phyloP scores from a whole-genome alignment of 1,140 invertebrate species.

The Zaprionus ghesquierei region DNA sequence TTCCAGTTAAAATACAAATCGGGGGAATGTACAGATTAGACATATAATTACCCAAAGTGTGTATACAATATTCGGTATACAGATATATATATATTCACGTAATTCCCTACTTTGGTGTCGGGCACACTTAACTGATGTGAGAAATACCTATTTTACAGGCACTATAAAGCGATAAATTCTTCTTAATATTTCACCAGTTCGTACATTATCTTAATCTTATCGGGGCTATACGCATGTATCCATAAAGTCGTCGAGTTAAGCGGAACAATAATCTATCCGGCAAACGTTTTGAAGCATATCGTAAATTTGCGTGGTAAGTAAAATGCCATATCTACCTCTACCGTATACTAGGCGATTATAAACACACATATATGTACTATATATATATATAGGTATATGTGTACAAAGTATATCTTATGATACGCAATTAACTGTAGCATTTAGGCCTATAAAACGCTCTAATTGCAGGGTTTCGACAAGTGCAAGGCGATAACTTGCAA shows the following conservation, averaged over 20 bases:
- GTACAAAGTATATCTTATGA: constrained; percentile 26
- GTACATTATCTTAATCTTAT: constrained; percentile 40
- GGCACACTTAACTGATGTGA: neutral
- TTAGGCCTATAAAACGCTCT: constrained; percentile 9
- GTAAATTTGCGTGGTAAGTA: constrained; percentile 5
- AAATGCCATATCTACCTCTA: neutral
- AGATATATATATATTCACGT: neutral
- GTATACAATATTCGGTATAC: neutral
- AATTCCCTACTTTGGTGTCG: neutral
- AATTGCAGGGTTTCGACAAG: constrained; percentile 16
- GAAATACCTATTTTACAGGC: neutral
- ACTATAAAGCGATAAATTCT: constrained; percentile 19
- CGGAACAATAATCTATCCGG: constrained; percentile 20
- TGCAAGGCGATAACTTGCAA: constrained; percentile 14
- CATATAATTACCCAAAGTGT: neutral
- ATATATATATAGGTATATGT: no score
- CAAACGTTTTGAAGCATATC: constrained; percentile 27
- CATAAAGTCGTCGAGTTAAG: constrained; percentile 22
- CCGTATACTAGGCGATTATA: neutral
- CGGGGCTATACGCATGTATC: constrained; percentile 15
- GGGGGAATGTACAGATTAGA: neutral
- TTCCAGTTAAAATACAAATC: neutral
- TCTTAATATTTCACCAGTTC: neutral
- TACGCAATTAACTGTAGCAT: neutral
- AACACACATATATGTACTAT: neutral